These are phyloP conservation scores for Pentamera pediparva DNA, from an alignment of 53 echinoderm and acorn worm genomes.

Conservation along the genomic window DNA sequence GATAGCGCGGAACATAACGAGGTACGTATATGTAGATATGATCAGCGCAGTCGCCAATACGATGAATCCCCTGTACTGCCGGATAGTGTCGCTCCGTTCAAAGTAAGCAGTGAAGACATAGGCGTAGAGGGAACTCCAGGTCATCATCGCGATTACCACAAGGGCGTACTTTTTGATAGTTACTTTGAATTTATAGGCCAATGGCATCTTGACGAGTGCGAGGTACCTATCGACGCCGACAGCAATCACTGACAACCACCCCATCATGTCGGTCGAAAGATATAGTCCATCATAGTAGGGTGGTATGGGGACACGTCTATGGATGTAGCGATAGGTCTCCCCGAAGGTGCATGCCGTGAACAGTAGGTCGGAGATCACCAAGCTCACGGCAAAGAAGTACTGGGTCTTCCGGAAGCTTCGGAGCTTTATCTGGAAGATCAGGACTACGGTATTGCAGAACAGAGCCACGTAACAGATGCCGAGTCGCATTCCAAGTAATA, in stretches of 20 bases:
- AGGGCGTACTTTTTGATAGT: not conserved
- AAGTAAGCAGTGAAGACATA: too few species aligned
- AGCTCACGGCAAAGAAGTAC: not conserved
- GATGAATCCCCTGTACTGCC: too few species aligned
- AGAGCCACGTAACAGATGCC: slow-evolving; percentile 4
- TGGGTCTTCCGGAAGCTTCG: slow-evolving; percentile 2
- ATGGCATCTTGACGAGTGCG: not conserved
- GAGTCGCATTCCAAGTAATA: not conserved
- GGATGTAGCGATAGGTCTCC: not conserved
- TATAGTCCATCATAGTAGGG: not conserved
- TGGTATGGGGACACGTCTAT: not conserved
- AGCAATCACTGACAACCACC: not conserved
- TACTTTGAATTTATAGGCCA: not conserved
- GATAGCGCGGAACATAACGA: too few species aligned
- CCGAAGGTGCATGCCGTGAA: not conserved
- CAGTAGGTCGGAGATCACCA: not conserved
- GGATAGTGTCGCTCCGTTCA: too few species aligned
- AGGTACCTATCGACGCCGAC: slow-evolving; percentile 8
- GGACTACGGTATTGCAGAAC: not conserved
- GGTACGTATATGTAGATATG: too few species aligned
- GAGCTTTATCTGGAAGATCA: not conserved
- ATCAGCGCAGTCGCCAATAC: too few species aligned
- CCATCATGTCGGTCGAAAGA: not conserved
- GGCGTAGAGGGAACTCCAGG: not conserved
- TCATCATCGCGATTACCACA: not conserved